Evolutionary conservation across 2,113 vertebrate genomes (phyloP).

Genomic region (Nerophis ophidion): DNA sequence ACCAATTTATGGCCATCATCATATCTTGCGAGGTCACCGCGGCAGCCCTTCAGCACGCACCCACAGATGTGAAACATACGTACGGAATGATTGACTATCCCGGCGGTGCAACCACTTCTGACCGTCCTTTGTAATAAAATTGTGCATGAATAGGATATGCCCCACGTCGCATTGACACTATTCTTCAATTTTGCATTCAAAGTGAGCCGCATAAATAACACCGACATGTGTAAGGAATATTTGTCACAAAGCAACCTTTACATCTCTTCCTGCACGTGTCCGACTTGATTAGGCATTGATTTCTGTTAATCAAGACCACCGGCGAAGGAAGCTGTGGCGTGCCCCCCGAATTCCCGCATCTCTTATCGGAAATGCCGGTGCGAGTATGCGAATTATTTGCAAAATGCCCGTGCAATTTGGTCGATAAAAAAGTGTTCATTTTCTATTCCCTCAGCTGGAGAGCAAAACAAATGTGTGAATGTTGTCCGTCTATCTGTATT

Average conservation of each 20-base stretch:
- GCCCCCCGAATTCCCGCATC: constrained; percentile 17
- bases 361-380: constrained; percentile 1
- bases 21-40: constrained; percentile 56
- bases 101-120: constrained; percentile 14
- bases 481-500: no score
- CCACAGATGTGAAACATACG: constrained; percentile 35
- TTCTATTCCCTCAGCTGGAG: neutral
- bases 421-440: neutral
- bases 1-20: constrained; percentile 63
- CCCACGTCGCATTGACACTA: neutral
- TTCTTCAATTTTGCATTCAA: constrained; percentile 2
- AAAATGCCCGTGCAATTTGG: constrained; percentile 9
- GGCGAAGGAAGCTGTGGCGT: constrained; percentile 15
- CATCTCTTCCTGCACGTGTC: constrained; percentile 10
- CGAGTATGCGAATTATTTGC: constrained; percentile 11
- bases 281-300: constrained; percentile 63
- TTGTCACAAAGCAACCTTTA: constrained; percentile 6
- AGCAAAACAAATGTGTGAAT: no score
- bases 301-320: constrained; percentile 43
- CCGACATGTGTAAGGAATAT: constrained; percentile 24
- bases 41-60: constrained; percentile 31
- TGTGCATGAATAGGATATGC: neutral
- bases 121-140: constrained; percentile 32
- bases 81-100: constrained; percentile 43
- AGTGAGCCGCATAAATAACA: constrained; percentile 5